These are phyloP conservation scores for Amphiprion clarkii DNA, from an alignment of 2,797 vertebrate genomes.

Conservation along the genomic window DNA sequence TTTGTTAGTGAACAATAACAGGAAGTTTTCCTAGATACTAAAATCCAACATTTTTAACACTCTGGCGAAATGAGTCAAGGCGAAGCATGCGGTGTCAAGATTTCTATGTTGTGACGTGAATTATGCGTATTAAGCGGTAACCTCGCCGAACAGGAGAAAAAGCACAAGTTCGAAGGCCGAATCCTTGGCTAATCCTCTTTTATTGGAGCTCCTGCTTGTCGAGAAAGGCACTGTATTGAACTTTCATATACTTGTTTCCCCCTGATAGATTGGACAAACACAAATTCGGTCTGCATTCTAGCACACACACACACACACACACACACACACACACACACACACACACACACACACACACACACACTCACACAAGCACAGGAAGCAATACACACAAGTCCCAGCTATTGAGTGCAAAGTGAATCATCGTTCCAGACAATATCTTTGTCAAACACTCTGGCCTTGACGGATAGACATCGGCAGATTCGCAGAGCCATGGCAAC, in stretches of 20 bases:
- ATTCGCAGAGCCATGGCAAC: conserved; percentile 85
- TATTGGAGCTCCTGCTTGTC: conserved; percentile 65
- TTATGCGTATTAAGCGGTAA: neutral
- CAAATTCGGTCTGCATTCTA: conserved; percentile 31
- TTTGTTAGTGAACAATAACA: neutral
- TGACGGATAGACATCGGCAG: conserved; percentile 78
- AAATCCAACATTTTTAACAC: neutral
- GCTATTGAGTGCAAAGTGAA: conserved; percentile 75
- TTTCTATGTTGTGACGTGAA: neutral
- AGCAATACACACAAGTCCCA: conserved; percentile 19
- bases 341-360: conserved; percentile 17
- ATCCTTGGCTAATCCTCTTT: conserved; percentile 67
- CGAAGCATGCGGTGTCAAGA: neutral
- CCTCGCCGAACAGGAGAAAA: conserved; percentile 17
- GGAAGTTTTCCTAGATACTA: too few species aligned
- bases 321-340: too few species aligned
- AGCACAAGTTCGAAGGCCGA: conserved; percentile 34
- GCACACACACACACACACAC: conserved; percentile 10
- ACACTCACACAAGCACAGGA: conserved; percentile 16
- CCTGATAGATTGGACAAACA: conserved; percentile 68
- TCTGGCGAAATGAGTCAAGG: conserved; percentile 5
- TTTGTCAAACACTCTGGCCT: conserved; percentile 83
- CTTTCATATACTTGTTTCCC: conserved; percentile 75
- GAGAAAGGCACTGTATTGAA: conserved; percentile 65
- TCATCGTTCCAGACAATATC: conserved; percentile 80